Evolutionary conservation across 2,888 invertebrate genomes (phyloP).

Genomic region (Hyppa rectilinea): DNA sequence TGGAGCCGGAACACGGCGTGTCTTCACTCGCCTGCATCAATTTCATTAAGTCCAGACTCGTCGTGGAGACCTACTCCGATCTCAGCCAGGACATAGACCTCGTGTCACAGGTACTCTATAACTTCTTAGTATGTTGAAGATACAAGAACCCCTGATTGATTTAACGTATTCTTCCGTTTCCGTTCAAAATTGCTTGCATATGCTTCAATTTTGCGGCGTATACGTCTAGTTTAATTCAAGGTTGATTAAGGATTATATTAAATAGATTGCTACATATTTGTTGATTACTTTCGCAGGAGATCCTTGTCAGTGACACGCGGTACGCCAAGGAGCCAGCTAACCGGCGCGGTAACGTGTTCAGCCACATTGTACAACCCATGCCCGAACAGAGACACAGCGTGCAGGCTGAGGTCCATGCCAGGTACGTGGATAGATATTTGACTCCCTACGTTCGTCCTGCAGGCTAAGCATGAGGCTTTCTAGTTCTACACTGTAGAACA

Average conservation of each 20-base stretch:
- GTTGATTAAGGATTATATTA: not conserved
- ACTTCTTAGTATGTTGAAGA: not conserved
- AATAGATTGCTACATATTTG: not conserved
- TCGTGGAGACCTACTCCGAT: constrained; percentile 96
- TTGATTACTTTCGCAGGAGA: constrained; percentile 87
- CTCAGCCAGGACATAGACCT: constrained; percentile 97
- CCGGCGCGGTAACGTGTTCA: constrained; percentile 95
- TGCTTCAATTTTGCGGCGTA: not conserved
- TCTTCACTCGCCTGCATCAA: constrained; percentile 95
- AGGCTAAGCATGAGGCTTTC: no score
- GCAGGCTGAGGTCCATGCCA: constrained; percentile 94
- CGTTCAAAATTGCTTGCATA: not conserved
- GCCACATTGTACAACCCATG: constrained; percentile 96
- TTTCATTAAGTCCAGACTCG: constrained; percentile 97
- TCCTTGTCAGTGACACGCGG: constrained; percentile 94
- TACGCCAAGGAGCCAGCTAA: constrained; percentile 92
- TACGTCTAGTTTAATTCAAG: not conserved
- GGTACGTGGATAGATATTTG: constrained; percentile 69
- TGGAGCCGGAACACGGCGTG: constrained; percentile 91
- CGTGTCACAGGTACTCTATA: constrained; percentile 93
- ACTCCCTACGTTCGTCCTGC: not conserved
- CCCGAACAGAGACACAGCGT: constrained; percentile 91
- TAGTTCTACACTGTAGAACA: no score
- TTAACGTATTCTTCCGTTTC: not conserved
- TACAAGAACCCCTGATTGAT: not conserved